Evolutionary conservation across 2,113 vertebrate genomes (phyloP).

Genomic region (Solea senegalensis): DNA sequence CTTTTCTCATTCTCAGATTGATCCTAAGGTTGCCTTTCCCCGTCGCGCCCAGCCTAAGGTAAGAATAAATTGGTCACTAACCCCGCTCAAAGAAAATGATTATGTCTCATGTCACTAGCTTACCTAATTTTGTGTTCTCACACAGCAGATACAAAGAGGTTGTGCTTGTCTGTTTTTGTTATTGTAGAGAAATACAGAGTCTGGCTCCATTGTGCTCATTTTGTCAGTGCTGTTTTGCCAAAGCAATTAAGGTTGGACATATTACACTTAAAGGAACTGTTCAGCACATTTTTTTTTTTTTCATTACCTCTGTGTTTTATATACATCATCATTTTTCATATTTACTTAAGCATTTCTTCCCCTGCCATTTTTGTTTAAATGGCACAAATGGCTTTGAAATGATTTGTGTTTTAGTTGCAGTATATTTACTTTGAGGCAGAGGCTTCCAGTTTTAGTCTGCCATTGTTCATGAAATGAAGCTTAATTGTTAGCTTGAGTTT

Average conservation of each 20-base stretch:
- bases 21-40: conserved; percentile 99
- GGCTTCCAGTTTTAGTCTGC: conserved; percentile 10
- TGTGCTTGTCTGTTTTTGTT: conserved; percentile 35
- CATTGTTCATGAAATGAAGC: conserved; percentile 6
- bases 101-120: conserved; percentile 62
- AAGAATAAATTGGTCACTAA: conserved; percentile 81
- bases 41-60: conserved; percentile 98
- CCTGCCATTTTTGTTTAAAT: conserved; percentile 18
- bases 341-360: conserved; percentile 24
- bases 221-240: conserved; percentile 45
- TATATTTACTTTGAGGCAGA: background rate
- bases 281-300: conserved; percentile 37
- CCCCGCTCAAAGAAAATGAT: conserved; percentile 64
- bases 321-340: background rate
- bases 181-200: conserved; percentile 32
- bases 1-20: conserved; percentile 88
- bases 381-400: conserved; percentile 19
- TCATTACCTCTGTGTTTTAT: conserved; percentile 14
- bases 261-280: conserved; percentile 44
- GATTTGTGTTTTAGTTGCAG: conserved; percentile 10
- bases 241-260: conserved; percentile 59
- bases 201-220: conserved; percentile 47
- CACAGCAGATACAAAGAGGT: conserved; percentile 50
- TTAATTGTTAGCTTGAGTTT: conserved; percentile 26
- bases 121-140: conserved; percentile 60